Evolutionary conservation across 1,140 invertebrate species (phyloP).

Genomic region (Ooceraea biroi): DNA sequence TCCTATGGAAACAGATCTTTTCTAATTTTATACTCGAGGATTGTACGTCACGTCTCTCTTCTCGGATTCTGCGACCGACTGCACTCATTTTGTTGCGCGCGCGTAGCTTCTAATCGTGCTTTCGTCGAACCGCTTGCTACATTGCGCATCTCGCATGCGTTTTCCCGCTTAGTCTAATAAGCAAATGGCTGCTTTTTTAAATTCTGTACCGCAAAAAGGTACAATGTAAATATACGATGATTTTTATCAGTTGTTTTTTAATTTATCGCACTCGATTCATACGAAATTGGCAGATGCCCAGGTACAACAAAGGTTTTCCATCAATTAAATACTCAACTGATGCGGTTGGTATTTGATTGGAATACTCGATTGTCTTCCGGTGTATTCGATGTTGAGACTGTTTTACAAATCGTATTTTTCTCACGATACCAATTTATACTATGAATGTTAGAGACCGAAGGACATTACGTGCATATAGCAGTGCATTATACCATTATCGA

Average conservation of each 20-base stretch:
- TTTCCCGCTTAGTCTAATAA: no score
- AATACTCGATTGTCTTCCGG: slow-evolving; percentile 13
- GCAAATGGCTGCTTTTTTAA: no score
- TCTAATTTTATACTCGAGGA: slow-evolving; percentile 54
- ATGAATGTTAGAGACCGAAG: not conserved
- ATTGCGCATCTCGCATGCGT: no score
- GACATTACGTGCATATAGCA: not conserved
- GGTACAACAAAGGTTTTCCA: no score
- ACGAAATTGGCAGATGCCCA: no score
- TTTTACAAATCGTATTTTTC: slow-evolving; percentile 28
- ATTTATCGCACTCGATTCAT: no score
- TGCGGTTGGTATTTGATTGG: no score
- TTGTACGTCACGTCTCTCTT: not conserved
- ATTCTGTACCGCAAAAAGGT: no score
- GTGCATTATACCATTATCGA: slow-evolving; percentile 33
- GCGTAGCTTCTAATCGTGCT: not conserved
- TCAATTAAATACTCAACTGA: no score
- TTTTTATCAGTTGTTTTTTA: no score
- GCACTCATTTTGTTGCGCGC: not conserved
- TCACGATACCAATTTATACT: slow-evolving; percentile 3
- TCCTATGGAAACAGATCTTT: slow-evolving; percentile 14
- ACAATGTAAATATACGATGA: no score
- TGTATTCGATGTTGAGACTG: slow-evolving; percentile 18
- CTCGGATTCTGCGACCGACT: not conserved
- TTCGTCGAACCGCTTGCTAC: not conserved